Evolutionary conservation across 2,797 vertebrate genomes (phyloP).

Genomic region (Macrochelys suwanniensis): DNA sequence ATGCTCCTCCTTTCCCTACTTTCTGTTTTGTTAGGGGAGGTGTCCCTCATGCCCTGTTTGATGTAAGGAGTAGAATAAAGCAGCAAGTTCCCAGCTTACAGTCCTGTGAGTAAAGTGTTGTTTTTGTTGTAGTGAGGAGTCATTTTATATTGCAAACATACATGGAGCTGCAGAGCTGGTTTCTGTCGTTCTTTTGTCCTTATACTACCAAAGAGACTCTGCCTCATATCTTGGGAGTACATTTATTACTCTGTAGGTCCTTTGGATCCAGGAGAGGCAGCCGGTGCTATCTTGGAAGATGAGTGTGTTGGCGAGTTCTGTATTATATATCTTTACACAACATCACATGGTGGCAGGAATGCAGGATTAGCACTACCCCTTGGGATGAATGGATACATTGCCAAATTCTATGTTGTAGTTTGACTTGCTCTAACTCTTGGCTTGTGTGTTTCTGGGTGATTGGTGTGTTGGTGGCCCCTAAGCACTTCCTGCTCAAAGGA

Average conservation of each 20-base stretch:
- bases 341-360: background rate
- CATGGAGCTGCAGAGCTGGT: background rate
- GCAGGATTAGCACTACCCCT: background rate
- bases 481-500: background rate
- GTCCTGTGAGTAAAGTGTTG: background rate
- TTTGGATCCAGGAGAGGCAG: background rate
- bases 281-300: background rate
- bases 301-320: background rate
- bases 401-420: background rate
- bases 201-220: background rate
- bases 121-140: background rate
- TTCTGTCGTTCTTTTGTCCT: background rate
- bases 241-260: background rate
- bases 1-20: background rate
- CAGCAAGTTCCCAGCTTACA: background rate
- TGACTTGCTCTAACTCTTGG: background rate
- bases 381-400: background rate
- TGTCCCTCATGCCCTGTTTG: background rate
- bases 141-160: background rate
- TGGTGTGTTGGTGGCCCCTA: rapidly evolving
- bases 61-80: background rate
- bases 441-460: background rate
- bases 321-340: background rate
- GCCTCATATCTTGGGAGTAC: background rate
- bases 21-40: background rate